These are phyloP conservation scores for Brachionus asplanchnoidis DNA, from an alignment of 1,140 invertebrate genomes.

Conservation along the genomic window DNA sequence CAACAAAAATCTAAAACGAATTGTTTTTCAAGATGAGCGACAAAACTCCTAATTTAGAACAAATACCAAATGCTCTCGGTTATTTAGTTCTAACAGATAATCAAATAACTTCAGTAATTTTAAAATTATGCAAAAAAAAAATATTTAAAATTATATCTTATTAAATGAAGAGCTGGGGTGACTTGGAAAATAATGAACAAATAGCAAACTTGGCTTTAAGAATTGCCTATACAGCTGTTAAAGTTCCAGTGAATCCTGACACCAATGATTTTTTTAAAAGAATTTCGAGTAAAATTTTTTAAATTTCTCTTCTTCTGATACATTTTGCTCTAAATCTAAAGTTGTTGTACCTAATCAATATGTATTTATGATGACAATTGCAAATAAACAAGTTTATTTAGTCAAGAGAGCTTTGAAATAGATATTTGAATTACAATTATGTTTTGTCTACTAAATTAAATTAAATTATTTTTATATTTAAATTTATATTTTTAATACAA, in stretches of 20 bases:
- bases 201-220: neutral
- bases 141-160: neutral
- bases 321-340: neutral
- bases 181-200: conserved; percentile 32
- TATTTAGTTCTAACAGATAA: conserved; percentile 32
- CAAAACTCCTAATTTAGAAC: conserved; percentile 21
- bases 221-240: conserved; percentile 38
- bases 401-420: conserved; percentile 10
- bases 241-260: conserved; percentile 40
- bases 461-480: neutral
- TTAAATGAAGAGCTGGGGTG: conserved; percentile 26
- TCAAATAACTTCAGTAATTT: conserved; percentile 6
- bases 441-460: neutral
- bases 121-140: neutral
- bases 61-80: conserved; percentile 33
- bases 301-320: neutral
- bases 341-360: conserved; percentile 19
- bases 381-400: conserved; percentile 37
- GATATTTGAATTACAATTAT: neutral
- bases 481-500: neutral
- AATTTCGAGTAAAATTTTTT: conserved; percentile 30
- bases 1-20: neutral
- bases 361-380: conserved; percentile 39
- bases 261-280: conserved; percentile 40
- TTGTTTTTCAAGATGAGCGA: neutral